Conservation (phyloP, 2,888 invertebrate genomes). For the Ferdinandea cuprea region DNA sequence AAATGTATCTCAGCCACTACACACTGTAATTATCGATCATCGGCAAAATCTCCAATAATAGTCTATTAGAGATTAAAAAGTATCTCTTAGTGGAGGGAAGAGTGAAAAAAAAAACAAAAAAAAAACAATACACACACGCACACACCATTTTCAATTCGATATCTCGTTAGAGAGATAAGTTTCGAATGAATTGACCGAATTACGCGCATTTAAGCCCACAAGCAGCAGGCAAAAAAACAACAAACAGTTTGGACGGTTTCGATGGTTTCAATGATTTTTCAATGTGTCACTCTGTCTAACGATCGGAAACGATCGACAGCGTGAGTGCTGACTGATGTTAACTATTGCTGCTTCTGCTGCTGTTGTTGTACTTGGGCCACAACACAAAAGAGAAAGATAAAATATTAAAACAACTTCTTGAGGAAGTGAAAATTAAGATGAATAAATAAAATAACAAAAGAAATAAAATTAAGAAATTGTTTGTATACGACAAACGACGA, state of each 20-base stretch:
- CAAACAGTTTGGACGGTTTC: constrained; percentile 2
- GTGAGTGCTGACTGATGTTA: too few relatives aligned
- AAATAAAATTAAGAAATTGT: constrained; percentile 54
- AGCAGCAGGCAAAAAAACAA: constrained; percentile 36
- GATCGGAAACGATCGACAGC: constrained; percentile 58
- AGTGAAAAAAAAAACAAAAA: constrained; percentile 5
- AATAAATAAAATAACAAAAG: constrained; percentile 58
- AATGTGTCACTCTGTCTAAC: constrained; percentile 61
- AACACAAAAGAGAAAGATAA: constrained; percentile 5
- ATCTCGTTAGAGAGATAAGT: constrained; percentile 66
- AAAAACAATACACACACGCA: too few relatives aligned
- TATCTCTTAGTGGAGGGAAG: constrained; percentile 8
- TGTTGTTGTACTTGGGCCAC: background rate
- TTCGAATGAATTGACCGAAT: constrained; percentile 68
- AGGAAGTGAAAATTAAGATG: constrained; percentile 63
- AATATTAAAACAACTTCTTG: constrained; percentile 51
- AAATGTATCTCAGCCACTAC: constrained; percentile 32
- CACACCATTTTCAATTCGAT: constrained; percentile 46
- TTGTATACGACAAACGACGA: background rate
- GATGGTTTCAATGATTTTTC: constrained; percentile 36
- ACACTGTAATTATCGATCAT: constrained; percentile 63
- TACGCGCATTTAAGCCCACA: constrained; percentile 63
- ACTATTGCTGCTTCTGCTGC: too few relatives aligned
- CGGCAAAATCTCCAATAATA: constrained; percentile 58
- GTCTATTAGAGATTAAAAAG: constrained; percentile 62